Evolutionary conservation across 2,888 invertebrate species (phyloP).

Genomic region (Drosophila paramelanica): DNA sequence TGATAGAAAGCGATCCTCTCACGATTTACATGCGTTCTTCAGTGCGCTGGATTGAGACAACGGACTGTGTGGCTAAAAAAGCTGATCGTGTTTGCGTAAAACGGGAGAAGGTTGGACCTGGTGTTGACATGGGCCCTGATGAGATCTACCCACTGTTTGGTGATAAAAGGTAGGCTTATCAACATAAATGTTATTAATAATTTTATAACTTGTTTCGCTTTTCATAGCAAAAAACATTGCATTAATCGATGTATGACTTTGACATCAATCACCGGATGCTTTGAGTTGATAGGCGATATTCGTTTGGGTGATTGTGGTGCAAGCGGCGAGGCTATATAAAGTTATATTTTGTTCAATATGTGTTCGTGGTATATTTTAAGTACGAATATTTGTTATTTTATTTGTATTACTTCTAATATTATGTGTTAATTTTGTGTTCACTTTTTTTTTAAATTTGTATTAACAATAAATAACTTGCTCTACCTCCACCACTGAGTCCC

Average conservation of each 20-base stretch:
- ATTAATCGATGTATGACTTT: conserved; percentile 20
- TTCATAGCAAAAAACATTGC: conserved; percentile 44
- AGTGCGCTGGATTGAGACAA: conserved; percentile 31
- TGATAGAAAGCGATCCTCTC: conserved; percentile 50
- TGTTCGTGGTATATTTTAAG: neutral
- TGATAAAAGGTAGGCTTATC: conserved; percentile 55
- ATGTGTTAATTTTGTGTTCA: too few relatives aligned
- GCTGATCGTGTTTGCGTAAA: conserved; percentile 19
- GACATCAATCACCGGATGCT: conserved; percentile 34
- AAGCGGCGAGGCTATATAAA: neutral
- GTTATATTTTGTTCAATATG: neutral
- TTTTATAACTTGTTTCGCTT: neutral
- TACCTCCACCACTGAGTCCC: too few relatives aligned
- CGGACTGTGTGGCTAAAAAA: neutral
- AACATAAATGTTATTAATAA: too few relatives aligned
- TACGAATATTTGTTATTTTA: too few relatives aligned
- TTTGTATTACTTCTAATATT: too few relatives aligned
- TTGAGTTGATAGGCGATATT: conserved; percentile 13
- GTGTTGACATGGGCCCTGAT: conserved; percentile 62
- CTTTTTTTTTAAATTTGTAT: too few relatives aligned
- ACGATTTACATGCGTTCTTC: conserved; percentile 38
- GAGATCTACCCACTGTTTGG: conserved; percentile 70
- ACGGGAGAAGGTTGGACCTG: conserved; percentile 49
- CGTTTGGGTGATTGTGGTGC: too few relatives aligned
- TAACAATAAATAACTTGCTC: too few relatives aligned